phyloP scores from a whole-genome alignment of 1,140 invertebrate genomes.

The Anastrepha ludens region DNA sequence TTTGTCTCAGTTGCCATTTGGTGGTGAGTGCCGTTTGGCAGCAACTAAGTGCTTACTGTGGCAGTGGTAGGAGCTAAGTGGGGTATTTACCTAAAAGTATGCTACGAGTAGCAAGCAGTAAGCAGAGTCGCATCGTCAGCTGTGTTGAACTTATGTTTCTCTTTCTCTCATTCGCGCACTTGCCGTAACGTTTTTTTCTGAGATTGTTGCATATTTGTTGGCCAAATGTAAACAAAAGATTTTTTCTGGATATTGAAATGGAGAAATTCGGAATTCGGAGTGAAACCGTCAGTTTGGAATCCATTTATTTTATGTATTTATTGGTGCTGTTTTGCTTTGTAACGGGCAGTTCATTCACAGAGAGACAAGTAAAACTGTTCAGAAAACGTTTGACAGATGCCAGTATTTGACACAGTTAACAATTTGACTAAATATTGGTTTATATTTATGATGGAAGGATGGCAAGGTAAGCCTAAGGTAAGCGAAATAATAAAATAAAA shows the following conservation, averaged over 20 bases:
- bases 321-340: too few relatives aligned
- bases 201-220: not conserved
- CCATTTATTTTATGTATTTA: too few relatives aligned
- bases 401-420: too few relatives aligned
- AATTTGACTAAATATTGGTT: too few relatives aligned
- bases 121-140: constrained; percentile 10
- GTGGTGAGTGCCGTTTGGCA: not conserved
- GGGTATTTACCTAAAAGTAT: constrained; percentile 35
- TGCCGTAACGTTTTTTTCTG: not conserved
- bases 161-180: not conserved
- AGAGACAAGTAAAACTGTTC: too few relatives aligned
- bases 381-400: too few relatives aligned
- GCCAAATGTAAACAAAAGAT: constrained; percentile 42
- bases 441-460: too few relatives aligned
- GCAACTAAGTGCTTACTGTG: not conserved
- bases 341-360: too few relatives aligned
- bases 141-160: not conserved
- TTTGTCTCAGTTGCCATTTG: not conserved
- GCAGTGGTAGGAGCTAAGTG: not conserved
- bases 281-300: not conserved
- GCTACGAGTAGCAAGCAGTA: not conserved
- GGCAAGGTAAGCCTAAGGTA: too few relatives aligned
- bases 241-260: too few relatives aligned
- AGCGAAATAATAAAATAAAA: too few relatives aligned
- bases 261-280: not conserved